Evolutionary conservation across 2,888 invertebrate species (phyloP).

Genomic region (Stegophylla sp.): DNA sequence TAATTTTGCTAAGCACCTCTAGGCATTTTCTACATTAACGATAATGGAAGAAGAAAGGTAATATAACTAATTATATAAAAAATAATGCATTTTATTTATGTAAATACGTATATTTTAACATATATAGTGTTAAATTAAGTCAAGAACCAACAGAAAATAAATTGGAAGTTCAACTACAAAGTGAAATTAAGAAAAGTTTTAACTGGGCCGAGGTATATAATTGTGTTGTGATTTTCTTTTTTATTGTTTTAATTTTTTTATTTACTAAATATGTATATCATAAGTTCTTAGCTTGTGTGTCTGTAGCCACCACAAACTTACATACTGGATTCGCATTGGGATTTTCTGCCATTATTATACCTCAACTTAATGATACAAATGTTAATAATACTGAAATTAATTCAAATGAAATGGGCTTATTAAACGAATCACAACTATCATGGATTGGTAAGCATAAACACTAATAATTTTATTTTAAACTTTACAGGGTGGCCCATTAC

Average conservation of each 20-base stretch:
- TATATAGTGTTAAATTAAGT: conserved; percentile 17
- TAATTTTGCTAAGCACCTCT: not conserved
- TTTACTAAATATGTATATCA: not conserved
- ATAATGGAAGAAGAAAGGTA: conserved; percentile 44
- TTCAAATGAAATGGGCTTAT: conserved; percentile 8
- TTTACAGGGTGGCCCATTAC: too few relatives aligned
- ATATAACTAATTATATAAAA: not conserved
- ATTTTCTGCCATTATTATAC: conserved; percentile 50
- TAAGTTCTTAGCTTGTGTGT: conserved; percentile 56
- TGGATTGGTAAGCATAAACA: conserved; percentile 33
- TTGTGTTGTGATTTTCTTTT: not conserved
- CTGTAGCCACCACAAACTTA: conserved; percentile 55
- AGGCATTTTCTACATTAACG: not conserved
- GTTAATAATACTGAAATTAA: not conserved
- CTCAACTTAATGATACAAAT: conserved; percentile 22
- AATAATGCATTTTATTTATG: not conserved
- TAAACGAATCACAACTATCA: conserved; percentile 2
- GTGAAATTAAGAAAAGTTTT: conserved; percentile 11
- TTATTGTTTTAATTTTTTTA: not conserved
- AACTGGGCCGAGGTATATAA: conserved; percentile 44
- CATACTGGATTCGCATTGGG: conserved; percentile 56
- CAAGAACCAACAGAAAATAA: not conserved
- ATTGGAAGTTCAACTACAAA: conserved; percentile 2
- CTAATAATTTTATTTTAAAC: too few relatives aligned
- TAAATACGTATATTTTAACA: not conserved